Evolutionary conservation across 2,113 vertebrate genomes (phyloP), one percentile per base, ranked within the genome.

Genomic region (Hippopotamus amphibius): DNA sequence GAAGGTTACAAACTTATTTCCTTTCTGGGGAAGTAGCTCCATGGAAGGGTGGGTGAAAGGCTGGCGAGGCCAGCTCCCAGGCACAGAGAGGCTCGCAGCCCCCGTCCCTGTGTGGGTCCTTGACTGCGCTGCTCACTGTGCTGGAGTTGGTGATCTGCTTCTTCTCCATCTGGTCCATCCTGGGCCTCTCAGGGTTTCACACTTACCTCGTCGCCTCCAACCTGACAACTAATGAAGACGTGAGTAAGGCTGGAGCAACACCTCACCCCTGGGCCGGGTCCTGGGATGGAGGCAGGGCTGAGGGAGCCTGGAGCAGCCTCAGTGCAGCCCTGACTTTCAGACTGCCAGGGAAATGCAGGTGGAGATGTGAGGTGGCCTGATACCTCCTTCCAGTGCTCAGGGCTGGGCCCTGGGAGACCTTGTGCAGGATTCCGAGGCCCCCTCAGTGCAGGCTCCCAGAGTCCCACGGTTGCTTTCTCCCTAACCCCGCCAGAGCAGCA

Each of bases 121-220:
- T 99, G 98, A 99, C 99, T 96, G 43, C 43, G 16, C 26, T 1
- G 57, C 55, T 57, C 98, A 99, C 99, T 83, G 98, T 99, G 96
- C 99, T 99, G 98, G 99, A 99, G 98, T 95, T 99, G 98, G 99
- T 99, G 94, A 99, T 99, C 96, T 99, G 99, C 98, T 99, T 99
- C 98, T 99, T 99, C 98, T 99, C 99, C 97, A 99, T 99, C 97
- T 99, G 99, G 99, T 99, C 99, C 95, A 99, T 99, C 98, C 97
- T 99, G 98, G 99, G 99, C 98, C 99, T 99, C 98, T 99, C 99
- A 98, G 99, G 99, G 98, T 99, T 99, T 98, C 99, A 99, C 98
- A 99, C 99, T 53, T 99, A 99, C 4, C 99, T 99, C 87, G 99
- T 99, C 21, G 99, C 99, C 98, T 99, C 99, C 97, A 99, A 99